These are phyloP conservation scores for Stictonetta naevosa DNA, from an alignment of 2,113 vertebrate species.

Conservation along the genomic window DNA sequence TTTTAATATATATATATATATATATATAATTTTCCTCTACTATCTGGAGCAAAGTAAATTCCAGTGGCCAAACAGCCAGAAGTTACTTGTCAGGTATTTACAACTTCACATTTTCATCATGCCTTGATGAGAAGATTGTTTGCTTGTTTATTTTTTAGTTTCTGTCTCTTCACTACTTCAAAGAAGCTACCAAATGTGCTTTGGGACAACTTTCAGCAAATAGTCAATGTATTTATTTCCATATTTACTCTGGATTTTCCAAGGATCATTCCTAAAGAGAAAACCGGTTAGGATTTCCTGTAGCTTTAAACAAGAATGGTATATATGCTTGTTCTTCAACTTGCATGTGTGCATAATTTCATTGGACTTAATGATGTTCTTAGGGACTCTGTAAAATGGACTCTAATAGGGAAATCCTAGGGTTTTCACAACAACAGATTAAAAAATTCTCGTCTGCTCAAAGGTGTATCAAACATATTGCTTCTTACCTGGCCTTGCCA, in stretches of 20 bases:
- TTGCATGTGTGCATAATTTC: background rate
- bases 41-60: background rate
- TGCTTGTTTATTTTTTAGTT: slow-evolving; percentile 5
- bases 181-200: background rate
- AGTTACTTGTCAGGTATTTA: slow-evolving; percentile 52
- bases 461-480: fast-evolving
- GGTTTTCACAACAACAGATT: background rate
- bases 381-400: background rate
- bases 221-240: background rate
- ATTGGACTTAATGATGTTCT: background rate
- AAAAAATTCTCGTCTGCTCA: background rate
- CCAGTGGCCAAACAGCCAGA: background rate
- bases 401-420: background rate
- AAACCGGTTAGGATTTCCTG: background rate
- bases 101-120: slow-evolving; percentile 51
- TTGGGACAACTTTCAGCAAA: background rate
- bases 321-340: fast-evolving
- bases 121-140: slow-evolving; percentile 25
- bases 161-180: background rate
- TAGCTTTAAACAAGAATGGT: background rate
- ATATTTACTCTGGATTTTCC: background rate
- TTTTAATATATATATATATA: background rate
- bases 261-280: background rate
- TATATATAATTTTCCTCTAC: background rate
- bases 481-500: background rate